A percentile compares a stretch with the other conserved stretches of the same genome.
Conservation (phyloP, 2,888 invertebrate genomes). For the Stenodera caucasica region DNA sequence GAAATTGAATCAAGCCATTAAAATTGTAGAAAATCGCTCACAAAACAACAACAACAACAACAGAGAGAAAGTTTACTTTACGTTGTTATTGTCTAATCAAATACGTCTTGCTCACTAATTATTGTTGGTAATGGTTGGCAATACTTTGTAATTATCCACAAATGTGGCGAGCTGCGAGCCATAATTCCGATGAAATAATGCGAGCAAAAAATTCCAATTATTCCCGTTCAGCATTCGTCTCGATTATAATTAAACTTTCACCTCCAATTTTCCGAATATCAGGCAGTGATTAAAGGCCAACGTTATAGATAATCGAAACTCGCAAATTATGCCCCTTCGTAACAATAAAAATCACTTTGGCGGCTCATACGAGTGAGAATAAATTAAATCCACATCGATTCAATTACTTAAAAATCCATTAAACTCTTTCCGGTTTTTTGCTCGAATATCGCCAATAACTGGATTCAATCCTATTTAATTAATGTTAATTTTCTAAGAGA, state of each 20-base stretch:
- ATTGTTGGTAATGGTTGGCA: conserved; percentile 9
- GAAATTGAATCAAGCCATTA: conserved; percentile 23
- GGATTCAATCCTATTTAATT: background rate
- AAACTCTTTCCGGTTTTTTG: background rate
- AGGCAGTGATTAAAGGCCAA: too few relatives aligned
- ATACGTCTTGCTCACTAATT: conserved; percentile 17
- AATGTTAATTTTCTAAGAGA: background rate
- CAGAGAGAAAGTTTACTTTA: background rate
- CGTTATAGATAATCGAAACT: too few relatives aligned
- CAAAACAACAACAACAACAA: conserved; percentile 12
- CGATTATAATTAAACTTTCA: background rate
- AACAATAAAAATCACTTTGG: background rate
- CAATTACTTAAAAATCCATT: background rate
- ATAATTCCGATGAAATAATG: background rate
- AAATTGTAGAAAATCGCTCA: conserved; percentile 22
- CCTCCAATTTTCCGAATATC: too few relatives aligned
- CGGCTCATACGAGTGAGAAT: background rate
- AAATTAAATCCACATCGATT: background rate
- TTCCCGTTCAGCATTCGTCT: background rate
- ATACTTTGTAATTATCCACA: background rate
- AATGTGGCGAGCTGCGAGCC: background rate
- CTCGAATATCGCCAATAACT: background rate
- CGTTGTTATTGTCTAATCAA: conserved; percentile 5
- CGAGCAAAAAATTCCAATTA: background rate
- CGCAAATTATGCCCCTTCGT: too few relatives aligned